Base-by-base conservation (phyloP, 2,888 invertebrate genomes). In the Monopis laevigella region DNA sequence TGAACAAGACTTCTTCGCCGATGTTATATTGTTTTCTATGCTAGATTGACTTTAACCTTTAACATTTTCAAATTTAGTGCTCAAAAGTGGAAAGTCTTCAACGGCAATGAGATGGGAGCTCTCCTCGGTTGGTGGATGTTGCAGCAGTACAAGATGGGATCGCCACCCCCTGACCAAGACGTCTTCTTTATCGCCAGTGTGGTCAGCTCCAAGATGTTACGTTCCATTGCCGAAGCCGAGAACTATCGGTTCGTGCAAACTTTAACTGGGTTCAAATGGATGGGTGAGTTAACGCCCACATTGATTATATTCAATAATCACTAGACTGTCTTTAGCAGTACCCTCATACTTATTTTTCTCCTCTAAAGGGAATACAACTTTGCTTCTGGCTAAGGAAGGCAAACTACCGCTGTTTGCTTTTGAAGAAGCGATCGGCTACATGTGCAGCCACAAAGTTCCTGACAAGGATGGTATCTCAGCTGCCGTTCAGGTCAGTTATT, bases 231-330 rank as follows among this genome's bases (percentile, higher is more conserved):
- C 0, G 77, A 84, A 34, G 84, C 82, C 1, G 91, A 93, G 58
- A 96, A 93, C 2, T 90, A 90, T 43, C 83, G 87, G 51, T 86
- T 87, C 48, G 67, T 83, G 47, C 97, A 98, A 74, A 98, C 99
- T 0, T 82, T 99, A 40, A 99, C 99, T 1, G 99, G 99, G 0
- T 99, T 99, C 64, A 99, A 99, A 61, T 99, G 98, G 98, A 97
- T 99, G 93, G 98, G 95, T 75, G 12, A 27, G 27, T 27, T 11
- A 21, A 21, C 6, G 24, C 24, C 24, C 24, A 21, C 8, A 21
- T 7, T 21, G 8, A 21, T 21, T 7, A 21, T 8, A 21, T 5
- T 5, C 24, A 7, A 8, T 21, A 8, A 8, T 21, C 6, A 7
- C 24, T 21, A 5, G 24, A 8, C 8, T 21, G n/a, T n/a, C n/a